Percentiles rank a stretch among this genome's conserved stretches.
Conservation (phyloP, 2,113 vertebrate species). For the Taurulus bubalis region DNA sequence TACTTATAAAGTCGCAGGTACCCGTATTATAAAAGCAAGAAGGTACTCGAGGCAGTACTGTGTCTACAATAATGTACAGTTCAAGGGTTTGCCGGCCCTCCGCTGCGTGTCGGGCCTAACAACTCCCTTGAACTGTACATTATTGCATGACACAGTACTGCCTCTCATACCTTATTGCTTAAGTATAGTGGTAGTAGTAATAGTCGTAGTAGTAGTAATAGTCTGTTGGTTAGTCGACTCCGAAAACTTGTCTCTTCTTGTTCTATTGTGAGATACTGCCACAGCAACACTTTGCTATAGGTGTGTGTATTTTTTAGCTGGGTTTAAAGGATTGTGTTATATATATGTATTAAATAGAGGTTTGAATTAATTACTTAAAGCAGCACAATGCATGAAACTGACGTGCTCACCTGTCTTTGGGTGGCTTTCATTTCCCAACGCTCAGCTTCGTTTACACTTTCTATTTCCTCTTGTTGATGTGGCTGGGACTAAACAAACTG, state of each 20-base stretch:
- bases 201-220: background rate
- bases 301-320: background rate
- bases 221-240: background rate
- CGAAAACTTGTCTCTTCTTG: background rate
- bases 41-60: too few relatives aligned
- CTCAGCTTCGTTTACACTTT: background rate
- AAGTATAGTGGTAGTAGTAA: too few relatives aligned
- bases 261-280: background rate
- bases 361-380: background rate
- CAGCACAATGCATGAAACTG: background rate
- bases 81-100: too few relatives aligned
- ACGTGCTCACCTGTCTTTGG: background rate
- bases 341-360: too few relatives aligned
- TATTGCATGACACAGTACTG: too few relatives aligned
- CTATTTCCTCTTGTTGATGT: background rate
- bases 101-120: too few relatives aligned
- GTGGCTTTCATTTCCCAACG: background rate
- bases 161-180: too few relatives aligned
- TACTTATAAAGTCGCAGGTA: too few relatives aligned
- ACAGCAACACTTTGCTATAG: background rate
- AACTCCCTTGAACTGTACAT: too few relatives aligned
- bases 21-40: too few relatives aligned
- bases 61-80: too few relatives aligned
- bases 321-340: background rate
- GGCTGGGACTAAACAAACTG: background rate